Base-by-base conservation (phyloP, 2,888 invertebrate genomes). In the Geotrupes spiniger region DNA sequence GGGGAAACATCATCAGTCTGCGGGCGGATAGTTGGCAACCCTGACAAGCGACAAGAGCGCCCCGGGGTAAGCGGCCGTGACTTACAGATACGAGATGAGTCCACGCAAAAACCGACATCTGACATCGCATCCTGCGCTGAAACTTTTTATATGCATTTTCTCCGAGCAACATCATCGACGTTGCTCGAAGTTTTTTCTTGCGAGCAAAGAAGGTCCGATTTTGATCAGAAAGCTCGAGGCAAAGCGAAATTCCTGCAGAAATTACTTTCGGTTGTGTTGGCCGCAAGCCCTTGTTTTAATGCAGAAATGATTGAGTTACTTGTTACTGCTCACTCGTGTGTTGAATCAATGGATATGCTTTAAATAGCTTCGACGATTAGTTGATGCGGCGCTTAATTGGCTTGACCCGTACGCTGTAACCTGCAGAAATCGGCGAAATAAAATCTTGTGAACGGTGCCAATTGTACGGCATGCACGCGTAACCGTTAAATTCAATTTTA, bases 21-120 rank as follows among this genome's bases (percentile, higher is more conserved):
- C 40, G 51, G 48, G 46, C 50, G 56, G 54, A 52, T 51, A 54
- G 56, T 52, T 54, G 53, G 58, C 51, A 45, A 52, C 48, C 52
- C 47, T 57, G 61, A 61, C 61, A 61, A 59, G 57, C 59, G 61
- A 60, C 58, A 60, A 57, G 60, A 55, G 57, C 52, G 57, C 58
- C 51, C 54, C 55, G 54, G 60, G 59, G 58, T 57, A 59, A 59
- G 56, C 59, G 57, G 58, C 56, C 57, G 57, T 57, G 56, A 57
- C 59, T 61, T 49, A 49, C 51, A 54, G 57, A 54, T 59, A 49
- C 53, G 56, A 54, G 61, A 59, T 60, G 58, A 58, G 59, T 50
- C 57, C 49, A 33, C 40, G 59, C 61, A 62, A 62, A 62, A 62
- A 62, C 58, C 59, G 61, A 61, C 61, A 60, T 58, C 61, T 60